Base-by-base conservation (phyloP, 1,140 invertebrate species). In the Sesamia nonagrioides region DNA sequence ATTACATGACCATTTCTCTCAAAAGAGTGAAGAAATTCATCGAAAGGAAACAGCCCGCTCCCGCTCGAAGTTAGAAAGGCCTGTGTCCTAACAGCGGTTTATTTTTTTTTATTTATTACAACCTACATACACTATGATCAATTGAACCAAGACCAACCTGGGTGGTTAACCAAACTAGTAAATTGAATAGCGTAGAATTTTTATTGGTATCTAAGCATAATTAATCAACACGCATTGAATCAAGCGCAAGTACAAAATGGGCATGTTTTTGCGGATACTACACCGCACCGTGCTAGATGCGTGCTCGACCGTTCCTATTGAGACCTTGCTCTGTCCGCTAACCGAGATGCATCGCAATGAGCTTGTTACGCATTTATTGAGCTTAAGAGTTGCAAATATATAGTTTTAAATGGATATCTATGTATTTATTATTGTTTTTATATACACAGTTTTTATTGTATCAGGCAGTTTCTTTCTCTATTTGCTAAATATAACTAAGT, bases 261-360 rank as follows among this genome's bases (percentile, higher is more conserved):
- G 52, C 52, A 6, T 63, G 83, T 85, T 83, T 84, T 82, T 80
- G 81, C 77, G 76, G 74, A 78, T 78, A 54, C 33, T 21, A 13
- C 6, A 13, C 13, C 68, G 82, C 6, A 13, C 13, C 68, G 82
- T 83, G 80, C 80, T 61, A 83, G 82, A 69, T 85, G 81, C 78
- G 48, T 76, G 71, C 48, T 61, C 73, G 72, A 60, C 66, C 60
- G 61, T 68, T 73, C 73, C 68, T 73, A 78, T 77, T 61, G 50
- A 80, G 79, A 58, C 79, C 83, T 82, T 81, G 81, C 80, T 78
- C 71, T 77, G 73, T 81, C 63, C 78, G 58, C 60, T 79, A 83
- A 71, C 74, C 73, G 73, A 75, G 73, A 75, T 75, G 73, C 73
- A 75, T 75, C 58, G 58, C 45, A 75, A 75, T 75, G 58, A 75